phyloP scores from a whole-genome alignment of 1,140 invertebrate species.

The Oryzaephilus surinamensis region DNA sequence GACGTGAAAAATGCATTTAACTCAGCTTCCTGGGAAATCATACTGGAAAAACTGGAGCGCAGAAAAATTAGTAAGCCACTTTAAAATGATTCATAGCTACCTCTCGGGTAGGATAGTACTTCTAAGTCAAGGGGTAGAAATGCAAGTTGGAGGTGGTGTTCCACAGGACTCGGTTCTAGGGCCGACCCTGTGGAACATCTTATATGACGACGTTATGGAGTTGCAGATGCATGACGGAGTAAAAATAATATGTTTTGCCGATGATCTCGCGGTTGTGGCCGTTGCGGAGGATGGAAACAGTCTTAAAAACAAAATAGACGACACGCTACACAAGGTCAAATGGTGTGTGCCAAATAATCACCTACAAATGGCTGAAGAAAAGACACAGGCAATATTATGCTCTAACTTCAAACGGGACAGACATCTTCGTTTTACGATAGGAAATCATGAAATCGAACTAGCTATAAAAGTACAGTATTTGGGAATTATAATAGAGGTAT shows the following conservation, averaged over 20 bases:
- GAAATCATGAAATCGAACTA: too few species aligned
- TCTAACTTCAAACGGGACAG: too few species aligned
- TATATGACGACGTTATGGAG: constrained; percentile 26
- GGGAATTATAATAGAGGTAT: too few species aligned
- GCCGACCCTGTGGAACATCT: constrained; percentile 28
- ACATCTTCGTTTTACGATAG: too few species aligned
- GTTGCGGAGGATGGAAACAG: neutral
- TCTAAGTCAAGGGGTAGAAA: neutral
- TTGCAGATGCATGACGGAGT: constrained; percentile 4
- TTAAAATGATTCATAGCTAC: neutral
- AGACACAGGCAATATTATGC: constrained; percentile 1
- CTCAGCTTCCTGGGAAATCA: neutral
- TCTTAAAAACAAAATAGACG: neutral
- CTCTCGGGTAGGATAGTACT: constrained; percentile 6
- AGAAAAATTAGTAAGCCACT: neutral
- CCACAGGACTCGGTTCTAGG: constrained; percentile 29
- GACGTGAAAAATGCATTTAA: constrained; percentile 13
- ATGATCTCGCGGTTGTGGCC: constrained; percentile 22
- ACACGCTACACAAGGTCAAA: neutral
- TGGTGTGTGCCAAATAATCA: neutral
- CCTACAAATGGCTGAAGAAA: neutral
- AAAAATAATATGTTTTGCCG: constrained; percentile 19
- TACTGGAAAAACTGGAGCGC: neutral
- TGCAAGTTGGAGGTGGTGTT: constrained; percentile 5
- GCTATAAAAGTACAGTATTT: too few species aligned